These are phyloP conservation scores for Passer montanus DNA, from an alignment of 2,113 vertebrate species.

Conservation along the genomic window DNA sequence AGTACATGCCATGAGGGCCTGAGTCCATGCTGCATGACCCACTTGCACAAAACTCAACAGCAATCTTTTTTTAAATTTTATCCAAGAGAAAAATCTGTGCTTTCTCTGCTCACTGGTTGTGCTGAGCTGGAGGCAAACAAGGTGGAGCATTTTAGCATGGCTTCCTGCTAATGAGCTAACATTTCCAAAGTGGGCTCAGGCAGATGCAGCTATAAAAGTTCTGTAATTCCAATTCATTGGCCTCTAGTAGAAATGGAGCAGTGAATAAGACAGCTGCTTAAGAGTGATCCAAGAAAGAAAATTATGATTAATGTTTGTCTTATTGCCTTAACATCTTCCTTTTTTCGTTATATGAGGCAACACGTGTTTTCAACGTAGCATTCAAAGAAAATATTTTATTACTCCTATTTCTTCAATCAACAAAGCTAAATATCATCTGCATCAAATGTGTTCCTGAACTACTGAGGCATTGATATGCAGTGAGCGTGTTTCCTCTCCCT, in stretches of 20 bases:
- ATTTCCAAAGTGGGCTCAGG: conserved; percentile 34
- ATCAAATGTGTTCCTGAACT: not conserved
- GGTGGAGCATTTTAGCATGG: not conserved
- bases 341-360: not conserved
- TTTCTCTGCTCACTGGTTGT: not conserved
- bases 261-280: conserved; percentile 48
- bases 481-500: not conserved
- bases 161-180: conserved; percentile 28
- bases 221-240: conserved; percentile 14
- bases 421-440: not conserved
- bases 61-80: not conserved
- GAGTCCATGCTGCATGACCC: not conserved
- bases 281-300: conserved; percentile 17
- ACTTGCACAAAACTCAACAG: not conserved
- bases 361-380: not conserved
- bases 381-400: not conserved
- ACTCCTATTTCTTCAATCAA: not conserved
- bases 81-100: not conserved
- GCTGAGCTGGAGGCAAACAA: not conserved
- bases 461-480: not conserved
- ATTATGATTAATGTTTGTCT: conserved; percentile 13
- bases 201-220: conserved; percentile 43
- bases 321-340: not conserved
- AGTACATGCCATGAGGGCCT: not conserved
- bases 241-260: conserved; percentile 14